These are phyloP conservation scores for Tupaia chinensis DNA, from an alignment of 2,113 vertebrate genomes.

Conservation along the genomic window DNA sequence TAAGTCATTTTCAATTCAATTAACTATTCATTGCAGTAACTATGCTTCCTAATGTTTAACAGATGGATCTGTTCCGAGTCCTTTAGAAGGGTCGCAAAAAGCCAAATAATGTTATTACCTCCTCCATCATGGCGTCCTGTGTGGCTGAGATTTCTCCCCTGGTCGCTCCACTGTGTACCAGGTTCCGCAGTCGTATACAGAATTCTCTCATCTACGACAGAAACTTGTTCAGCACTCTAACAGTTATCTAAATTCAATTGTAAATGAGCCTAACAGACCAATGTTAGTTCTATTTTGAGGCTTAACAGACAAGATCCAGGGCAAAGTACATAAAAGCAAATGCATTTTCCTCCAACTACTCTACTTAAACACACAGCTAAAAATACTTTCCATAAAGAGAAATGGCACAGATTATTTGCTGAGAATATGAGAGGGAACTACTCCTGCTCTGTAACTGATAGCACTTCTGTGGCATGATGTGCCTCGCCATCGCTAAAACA, in stretches of 20 bases:
- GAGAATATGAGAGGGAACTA: not conserved
- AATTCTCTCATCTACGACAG: constrained; percentile 95
- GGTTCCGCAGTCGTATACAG: constrained; percentile 94
- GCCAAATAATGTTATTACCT: constrained; percentile 88
- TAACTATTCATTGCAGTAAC: not conserved
- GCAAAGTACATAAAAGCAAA: constrained; percentile 46
- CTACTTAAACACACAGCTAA: constrained; percentile 39
- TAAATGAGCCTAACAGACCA: constrained; percentile 42
- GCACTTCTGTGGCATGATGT: not conserved
- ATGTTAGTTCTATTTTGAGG: constrained; percentile 18
- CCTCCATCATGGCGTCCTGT: constrained; percentile 96
- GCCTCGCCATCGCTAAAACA: not conserved
- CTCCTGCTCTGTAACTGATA: not conserved
- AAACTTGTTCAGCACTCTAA: constrained; percentile 65
- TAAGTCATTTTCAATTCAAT: constrained; percentile 51
- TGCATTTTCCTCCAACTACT: not conserved
- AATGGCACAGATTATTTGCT: not conserved
- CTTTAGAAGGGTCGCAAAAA: not conserved
- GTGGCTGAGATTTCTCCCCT: constrained; percentile 91
- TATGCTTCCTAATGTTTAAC: constrained; percentile 1
- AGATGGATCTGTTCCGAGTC: not conserved
- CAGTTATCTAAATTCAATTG: constrained; percentile 29
- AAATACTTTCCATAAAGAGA: constrained; percentile 27
- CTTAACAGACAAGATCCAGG: not conserved
- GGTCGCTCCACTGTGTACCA: constrained; percentile 92